These are phyloP conservation scores for Clarias pachynema DNA, from an alignment of 2,797 vertebrate genomes.

Conservation along the genomic window DNA sequence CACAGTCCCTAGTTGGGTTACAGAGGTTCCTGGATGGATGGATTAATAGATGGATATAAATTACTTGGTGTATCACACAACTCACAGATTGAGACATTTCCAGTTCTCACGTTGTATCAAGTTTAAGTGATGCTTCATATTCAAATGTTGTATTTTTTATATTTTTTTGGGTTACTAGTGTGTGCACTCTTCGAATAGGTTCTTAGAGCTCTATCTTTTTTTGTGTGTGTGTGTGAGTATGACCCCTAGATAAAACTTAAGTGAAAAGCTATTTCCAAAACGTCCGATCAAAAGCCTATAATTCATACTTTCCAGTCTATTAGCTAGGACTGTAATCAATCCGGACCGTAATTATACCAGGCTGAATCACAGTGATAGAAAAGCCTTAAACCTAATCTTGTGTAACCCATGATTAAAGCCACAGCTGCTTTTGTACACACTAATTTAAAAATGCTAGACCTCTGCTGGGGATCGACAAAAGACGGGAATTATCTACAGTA, in stretches of 20 bases:
- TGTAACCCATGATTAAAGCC: slow-evolving; percentile 25
- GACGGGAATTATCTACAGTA: slow-evolving; percentile 4
- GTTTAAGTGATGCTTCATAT: neutral
- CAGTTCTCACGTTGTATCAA: neutral
- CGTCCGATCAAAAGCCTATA: neutral
- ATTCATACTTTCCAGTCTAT: slow-evolving; percentile 32
- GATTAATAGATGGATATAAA: too few species aligned
- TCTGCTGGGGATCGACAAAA: neutral
- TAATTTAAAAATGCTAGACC: neutral
- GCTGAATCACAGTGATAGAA: slow-evolving; percentile 11
- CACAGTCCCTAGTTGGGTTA: too few species aligned
- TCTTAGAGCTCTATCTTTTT: neutral
- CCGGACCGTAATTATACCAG: slow-evolving; percentile 14
- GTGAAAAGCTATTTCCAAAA: neutral
- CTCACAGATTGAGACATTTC: too few species aligned
- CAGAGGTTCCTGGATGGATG: too few species aligned
- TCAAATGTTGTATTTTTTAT: neutral
- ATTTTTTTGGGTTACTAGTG: too few species aligned
- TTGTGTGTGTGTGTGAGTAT: neutral
- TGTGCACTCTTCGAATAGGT: neutral
- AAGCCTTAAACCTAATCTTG: slow-evolving; percentile 15
- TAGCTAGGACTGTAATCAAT: slow-evolving; percentile 33
- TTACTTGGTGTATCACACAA: too few species aligned
- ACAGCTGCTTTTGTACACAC: slow-evolving; percentile 1
- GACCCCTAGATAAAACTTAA: neutral